Percentiles rank a stretch among this genome's conserved stretches.
Evolutionary conservation across 2,888 invertebrate species (phyloP).

Genomic region (Apeira syringaria): DNA sequence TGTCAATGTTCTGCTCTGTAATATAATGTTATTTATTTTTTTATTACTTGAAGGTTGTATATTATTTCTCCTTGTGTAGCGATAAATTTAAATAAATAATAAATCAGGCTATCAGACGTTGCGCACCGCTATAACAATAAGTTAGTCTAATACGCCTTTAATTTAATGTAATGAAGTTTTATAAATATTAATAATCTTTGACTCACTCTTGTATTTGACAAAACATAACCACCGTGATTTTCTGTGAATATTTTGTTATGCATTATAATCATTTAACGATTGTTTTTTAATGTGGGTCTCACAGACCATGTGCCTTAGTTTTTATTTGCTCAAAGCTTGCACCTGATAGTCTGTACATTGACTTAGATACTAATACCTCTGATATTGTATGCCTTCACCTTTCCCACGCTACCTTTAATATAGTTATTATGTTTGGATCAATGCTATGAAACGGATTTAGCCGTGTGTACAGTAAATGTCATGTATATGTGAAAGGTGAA

Average conservation of each 20-base stretch:
- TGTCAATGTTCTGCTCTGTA: conserved; percentile 79
- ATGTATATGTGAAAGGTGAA: conserved; percentile 27
- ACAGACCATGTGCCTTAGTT: conserved; percentile 74
- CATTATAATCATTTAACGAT: conserved; percentile 31
- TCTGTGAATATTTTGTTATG: conserved; percentile 41
- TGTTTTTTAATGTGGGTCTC: conserved; percentile 51
- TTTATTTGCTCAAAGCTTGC: conserved; percentile 71
- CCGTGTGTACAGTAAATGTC: conserved; percentile 7
- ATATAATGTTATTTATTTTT: conserved; percentile 78
- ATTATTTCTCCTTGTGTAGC: conserved; percentile 53
- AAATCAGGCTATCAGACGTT: conserved; percentile 63
- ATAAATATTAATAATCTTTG: conserved; percentile 13
- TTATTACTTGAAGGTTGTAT: conserved; percentile 69
- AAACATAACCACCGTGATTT: conserved; percentile 50
- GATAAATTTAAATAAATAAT: conserved; percentile 46
- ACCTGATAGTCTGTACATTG: conserved; percentile 66
- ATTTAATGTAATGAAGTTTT: conserved; percentile 23
- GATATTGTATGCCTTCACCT: conserved; percentile 30
- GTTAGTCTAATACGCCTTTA: conserved; percentile 19
- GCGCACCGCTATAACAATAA: conserved; percentile 31
- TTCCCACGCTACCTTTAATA: conserved; percentile 18
- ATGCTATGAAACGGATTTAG: not conserved
- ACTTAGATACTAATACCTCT: conserved; percentile 41
- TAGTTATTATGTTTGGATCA: conserved; percentile 11
- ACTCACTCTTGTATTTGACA: conserved; percentile 31